phyloP scores from a whole-genome alignment of 2,113 vertebrate genomes.

The Saccopteryx leptura region DNA sequence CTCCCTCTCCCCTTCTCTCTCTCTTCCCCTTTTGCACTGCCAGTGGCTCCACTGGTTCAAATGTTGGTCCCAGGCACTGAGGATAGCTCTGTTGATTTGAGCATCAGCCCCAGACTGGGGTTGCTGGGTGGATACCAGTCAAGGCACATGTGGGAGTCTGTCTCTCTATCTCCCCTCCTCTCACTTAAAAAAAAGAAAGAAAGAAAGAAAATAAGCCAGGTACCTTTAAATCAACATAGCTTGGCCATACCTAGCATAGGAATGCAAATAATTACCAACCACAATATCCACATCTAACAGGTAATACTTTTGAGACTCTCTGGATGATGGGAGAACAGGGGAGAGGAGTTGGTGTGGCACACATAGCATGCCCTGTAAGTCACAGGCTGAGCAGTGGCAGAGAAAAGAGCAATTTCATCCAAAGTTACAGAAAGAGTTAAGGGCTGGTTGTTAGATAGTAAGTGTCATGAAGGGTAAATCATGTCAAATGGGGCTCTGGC shows the following conservation, averaged over 20 bases:
- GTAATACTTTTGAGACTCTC: constrained; percentile 42
- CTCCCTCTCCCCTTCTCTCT: too few relatives aligned
- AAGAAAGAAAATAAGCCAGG: background rate
- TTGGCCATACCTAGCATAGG: background rate
- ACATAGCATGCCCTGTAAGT: background rate
- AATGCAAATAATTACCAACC: background rate
- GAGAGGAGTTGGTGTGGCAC: background rate
- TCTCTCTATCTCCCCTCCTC: too few relatives aligned
- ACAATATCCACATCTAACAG: background rate
- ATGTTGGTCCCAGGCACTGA: too few relatives aligned
- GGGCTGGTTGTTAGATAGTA: background rate
- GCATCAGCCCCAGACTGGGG: too few relatives aligned
- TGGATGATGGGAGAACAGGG: background rate
- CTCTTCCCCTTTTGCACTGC: too few relatives aligned
- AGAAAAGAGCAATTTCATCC: constrained; percentile 61
- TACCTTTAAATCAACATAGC: background rate
- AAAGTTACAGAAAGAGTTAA: constrained; percentile 58
- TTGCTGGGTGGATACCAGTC: too few relatives aligned
- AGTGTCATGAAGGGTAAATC: background rate
- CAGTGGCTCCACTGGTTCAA: too few relatives aligned
- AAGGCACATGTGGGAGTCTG: too few relatives aligned
- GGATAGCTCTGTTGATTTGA: too few relatives aligned
- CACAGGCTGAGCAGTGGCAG: constrained; percentile 44
- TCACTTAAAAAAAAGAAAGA: too few relatives aligned
- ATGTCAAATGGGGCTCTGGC: background rate